Evolutionary conservation across 2,888 invertebrate genomes (phyloP), one percentile per base, ranked within the genome.

Genomic region (Pseudococcus longispinus): DNA sequence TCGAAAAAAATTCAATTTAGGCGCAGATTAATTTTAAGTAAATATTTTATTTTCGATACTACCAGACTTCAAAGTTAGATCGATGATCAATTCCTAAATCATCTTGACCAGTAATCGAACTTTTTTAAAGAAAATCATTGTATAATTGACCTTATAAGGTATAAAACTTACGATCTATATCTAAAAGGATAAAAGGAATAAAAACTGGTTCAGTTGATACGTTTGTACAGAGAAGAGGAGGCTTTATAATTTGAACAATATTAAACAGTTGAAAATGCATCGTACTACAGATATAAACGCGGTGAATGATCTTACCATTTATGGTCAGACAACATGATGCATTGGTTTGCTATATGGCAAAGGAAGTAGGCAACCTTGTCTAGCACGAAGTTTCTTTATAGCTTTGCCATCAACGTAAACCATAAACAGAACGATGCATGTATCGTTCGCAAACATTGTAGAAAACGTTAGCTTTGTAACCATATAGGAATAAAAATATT

Each of bases 231-330:
- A 42, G 42, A 80, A 80, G 42, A 80, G 37, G 77, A 80, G 42
- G 77, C 77, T 80, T 42, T 80, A 80, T 80, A 80, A 80, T 80
- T 80, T 80, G 77, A 80, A 80, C 77, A 80, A 55, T 55, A 83
- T 83, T 83, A 83, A 83, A 83, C 51, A 29, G 51, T 51, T 83
- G 83, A 83, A 83, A 83, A 29, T 83, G 51, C 83, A 55, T 51
- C 51, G 26, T 20, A 82, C 23, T 42, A 32, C 18, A 20, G n/a
- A 44, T 46, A 42, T 26, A 83, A 83, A 83, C 51, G 51, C 83
- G 83, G 83, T 83, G 83, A 83, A 83, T 83, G 83, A 83, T 83
- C 83, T 83, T 83, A 83, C 83, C 83, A 55, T 83, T 46, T 83
- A 83, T 46, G 83, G 83, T 83, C 83, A 51, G 51, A 46, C 83